A percentile compares a stretch with the other conserved stretches of the same genome.
These are phyloP conservation scores for Chelmon rostratus DNA, from an alignment of 2,797 vertebrate genomes.

Conservation along the genomic window DNA sequence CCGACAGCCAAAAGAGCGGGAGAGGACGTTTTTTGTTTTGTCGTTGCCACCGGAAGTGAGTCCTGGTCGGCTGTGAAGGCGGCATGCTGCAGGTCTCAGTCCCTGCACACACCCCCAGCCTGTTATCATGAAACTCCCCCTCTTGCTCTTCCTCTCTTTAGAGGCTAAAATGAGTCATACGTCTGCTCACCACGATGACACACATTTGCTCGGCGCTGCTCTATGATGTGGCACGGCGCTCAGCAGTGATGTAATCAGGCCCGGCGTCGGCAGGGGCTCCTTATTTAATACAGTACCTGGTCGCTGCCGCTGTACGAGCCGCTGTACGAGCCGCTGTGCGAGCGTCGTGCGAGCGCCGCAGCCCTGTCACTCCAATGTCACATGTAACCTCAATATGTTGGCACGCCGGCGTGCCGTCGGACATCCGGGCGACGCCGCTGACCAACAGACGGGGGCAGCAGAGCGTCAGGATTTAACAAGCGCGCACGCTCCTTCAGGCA, in stretches of 20 bases:
- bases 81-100: conserved; percentile 8
- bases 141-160: background rate
- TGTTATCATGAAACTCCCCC: background rate
- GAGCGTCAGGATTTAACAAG: conserved; percentile 20
- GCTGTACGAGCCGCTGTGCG: too few species aligned
- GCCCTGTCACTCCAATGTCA: conserved; percentile 44
- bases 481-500: background rate
- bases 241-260: conserved; percentile 36
- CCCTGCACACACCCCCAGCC: background rate
- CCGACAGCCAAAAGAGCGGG: background rate
- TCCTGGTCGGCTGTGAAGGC: background rate
- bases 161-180: conserved; percentile 40
- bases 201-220: conserved; percentile 1
- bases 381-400: conserved; percentile 38
- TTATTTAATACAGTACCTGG: conserved; percentile 53
- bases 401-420: background rate
- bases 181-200: conserved; percentile 27
- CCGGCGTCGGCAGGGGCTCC: conserved; percentile 9
- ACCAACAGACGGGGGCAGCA: conserved; percentile 73
- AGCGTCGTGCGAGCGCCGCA: conserved; percentile 12
- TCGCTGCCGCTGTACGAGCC: conserved; percentile 34
- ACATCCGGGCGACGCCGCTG: background rate
- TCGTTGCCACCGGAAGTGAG: background rate
- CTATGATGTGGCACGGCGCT: conserved; percentile 22
- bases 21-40: background rate